Evolutionary conservation across 2,113 vertebrate genomes (phyloP).

Genomic region (Neofelis nebulosa): DNA sequence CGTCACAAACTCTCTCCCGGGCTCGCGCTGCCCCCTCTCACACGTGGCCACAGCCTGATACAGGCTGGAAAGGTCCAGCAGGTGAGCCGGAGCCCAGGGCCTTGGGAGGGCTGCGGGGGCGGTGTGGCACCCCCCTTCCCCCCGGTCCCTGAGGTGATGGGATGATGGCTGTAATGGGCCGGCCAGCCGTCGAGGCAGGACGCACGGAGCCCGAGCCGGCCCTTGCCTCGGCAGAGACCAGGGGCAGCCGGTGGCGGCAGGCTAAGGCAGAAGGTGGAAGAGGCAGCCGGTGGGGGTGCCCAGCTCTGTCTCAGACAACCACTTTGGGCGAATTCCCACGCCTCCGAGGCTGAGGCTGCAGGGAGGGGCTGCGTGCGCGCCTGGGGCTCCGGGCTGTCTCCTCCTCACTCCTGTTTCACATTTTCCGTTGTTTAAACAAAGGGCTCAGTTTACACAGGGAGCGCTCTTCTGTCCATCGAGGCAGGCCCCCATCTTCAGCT

Average conservation of each 20-base stretch:
- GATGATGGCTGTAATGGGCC: background rate
- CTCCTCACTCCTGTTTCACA: conserved; percentile 61
- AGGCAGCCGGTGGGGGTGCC: background rate
- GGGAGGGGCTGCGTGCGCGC: rapidly evolving
- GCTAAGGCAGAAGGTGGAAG: background rate
- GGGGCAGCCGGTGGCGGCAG: background rate
- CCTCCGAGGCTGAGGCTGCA: rapidly evolving
- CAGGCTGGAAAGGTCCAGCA: conserved; percentile 7
- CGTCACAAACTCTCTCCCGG: background rate
- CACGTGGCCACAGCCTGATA: background rate
- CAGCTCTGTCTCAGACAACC: background rate
- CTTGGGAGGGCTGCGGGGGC: background rate
- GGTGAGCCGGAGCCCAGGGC: background rate
- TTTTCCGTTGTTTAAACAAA: conserved; percentile 49
- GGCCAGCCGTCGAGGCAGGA: background rate
- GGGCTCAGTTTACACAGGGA: conserved; percentile 3
- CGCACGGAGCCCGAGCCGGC: background rate
- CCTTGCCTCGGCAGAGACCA: background rate
- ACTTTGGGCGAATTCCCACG: rapidly evolving
- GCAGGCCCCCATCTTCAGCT: background rate
- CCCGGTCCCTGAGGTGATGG: conserved; percentile 58
- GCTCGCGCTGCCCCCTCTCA: background rate
- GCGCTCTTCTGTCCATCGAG: background rate
- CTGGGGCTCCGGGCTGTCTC: rapidly evolving
- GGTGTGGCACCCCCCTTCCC: background rate